A percentile compares a stretch with the other conserved stretches of the same genome.
phyloP scores from a whole-genome alignment of 2,113 vertebrate species.

The Heteronetta atricapilla region DNA sequence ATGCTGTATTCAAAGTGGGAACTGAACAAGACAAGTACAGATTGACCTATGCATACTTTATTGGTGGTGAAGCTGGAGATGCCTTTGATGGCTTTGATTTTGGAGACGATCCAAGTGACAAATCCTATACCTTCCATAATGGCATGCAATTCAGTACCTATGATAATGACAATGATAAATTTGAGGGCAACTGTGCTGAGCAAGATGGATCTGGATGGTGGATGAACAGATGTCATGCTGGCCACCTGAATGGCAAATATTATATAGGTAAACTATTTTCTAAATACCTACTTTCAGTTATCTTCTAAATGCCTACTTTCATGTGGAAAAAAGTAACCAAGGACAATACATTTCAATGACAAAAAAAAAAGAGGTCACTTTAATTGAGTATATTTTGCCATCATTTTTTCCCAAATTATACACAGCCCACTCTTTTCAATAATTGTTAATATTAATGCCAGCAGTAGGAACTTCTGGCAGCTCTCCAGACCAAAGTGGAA shows the following conservation, averaged over 20 bases:
- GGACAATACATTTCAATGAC: not conserved
- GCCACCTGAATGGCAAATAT: slow-evolving; percentile 93
- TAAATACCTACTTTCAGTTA: not conserved
- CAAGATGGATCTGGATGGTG: slow-evolving; percentile 97
- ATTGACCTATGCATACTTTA: slow-evolving; percentile 86
- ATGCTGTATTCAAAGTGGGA: slow-evolving; percentile 85
- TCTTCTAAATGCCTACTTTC: not conserved
- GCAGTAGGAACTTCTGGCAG: not conserved
- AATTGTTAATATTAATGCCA: not conserved
- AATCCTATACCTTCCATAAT: slow-evolving; percentile 88
- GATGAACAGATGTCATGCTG: slow-evolving; percentile 98
- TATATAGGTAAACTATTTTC: slow-evolving; percentile 76
- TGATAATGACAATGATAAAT: slow-evolving; percentile 93
- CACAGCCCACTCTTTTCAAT: not conserved
- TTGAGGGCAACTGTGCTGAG: slow-evolving; percentile 85
- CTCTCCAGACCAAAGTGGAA: not conserved
- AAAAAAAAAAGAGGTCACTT: not conserved
- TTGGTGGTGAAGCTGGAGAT: slow-evolving; percentile 88
- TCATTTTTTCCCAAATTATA: not conserved
- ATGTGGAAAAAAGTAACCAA: not conserved
- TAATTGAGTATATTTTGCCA: not conserved
- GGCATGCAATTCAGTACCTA: slow-evolving; percentile 92
- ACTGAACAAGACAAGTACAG: slow-evolving; percentile 88
- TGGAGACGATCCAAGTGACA: slow-evolving; percentile 88
- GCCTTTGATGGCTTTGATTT: slow-evolving; percentile 90